A percentile compares a stretch with the other conserved stretches of the same genome.
phyloP scores from a whole-genome alignment of 2,797 vertebrate genomes.

The Leptodactylus fallax region DNA sequence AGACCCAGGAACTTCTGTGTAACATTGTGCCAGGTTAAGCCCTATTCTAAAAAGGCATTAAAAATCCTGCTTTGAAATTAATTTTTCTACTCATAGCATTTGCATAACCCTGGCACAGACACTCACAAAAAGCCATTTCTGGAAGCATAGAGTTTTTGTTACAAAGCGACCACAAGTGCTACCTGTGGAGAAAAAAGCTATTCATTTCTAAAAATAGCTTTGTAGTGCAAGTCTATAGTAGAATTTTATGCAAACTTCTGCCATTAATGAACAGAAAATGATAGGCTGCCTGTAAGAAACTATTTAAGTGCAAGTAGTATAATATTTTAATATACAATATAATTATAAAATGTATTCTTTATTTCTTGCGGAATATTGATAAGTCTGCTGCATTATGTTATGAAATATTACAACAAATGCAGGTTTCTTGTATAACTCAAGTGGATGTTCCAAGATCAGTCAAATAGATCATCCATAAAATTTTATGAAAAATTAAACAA shows the following conservation, averaged over 20 bases:
- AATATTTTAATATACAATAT: background rate
- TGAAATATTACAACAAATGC: background rate
- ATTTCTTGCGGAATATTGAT: background rate
- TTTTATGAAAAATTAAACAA: too few relatives aligned
- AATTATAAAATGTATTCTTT: background rate
- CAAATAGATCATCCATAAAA: too few relatives aligned
- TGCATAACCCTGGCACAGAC: slow-evolving; percentile 17
- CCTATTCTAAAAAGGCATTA: slow-evolving; percentile 24
- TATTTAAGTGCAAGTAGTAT: slow-evolving; percentile 28
- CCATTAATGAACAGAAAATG: slow-evolving; percentile 26
- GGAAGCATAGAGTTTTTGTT: slow-evolving; percentile 2
- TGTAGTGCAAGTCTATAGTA: slow-evolving; percentile 1
- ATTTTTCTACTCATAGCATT: background rate
- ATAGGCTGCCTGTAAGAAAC: background rate
- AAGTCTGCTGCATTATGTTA: background rate
- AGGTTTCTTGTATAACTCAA: background rate
- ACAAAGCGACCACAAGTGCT: slow-evolving; percentile 22
- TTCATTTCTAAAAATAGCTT: slow-evolving; percentile 32
- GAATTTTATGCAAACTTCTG: slow-evolving; percentile 35
- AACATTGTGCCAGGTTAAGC: slow-evolving; percentile 13
- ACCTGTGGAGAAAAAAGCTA: slow-evolving; percentile 41
- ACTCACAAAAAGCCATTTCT: slow-evolving; percentile 31
- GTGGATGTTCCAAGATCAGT: background rate
- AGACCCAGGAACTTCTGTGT: background rate
- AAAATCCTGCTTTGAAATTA: slow-evolving; percentile 29